A percentile compares a stretch with the other conserved stretches of the same genome.
phyloP scores from a whole-genome alignment of 2,113 vertebrate genomes.

The Struthidea cinerea region DNA sequence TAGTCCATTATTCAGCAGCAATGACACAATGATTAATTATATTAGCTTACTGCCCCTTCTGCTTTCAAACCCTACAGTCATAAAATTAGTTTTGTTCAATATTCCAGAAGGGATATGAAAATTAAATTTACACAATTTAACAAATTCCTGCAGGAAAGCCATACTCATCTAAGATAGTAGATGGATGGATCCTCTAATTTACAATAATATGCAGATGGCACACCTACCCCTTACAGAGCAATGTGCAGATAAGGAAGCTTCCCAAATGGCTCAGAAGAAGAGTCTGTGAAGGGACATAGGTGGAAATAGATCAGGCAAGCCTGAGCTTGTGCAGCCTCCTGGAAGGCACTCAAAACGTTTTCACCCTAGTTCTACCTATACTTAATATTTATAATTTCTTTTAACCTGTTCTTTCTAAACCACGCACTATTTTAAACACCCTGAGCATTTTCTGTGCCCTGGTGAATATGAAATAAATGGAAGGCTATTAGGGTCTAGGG shows the following conservation, averaged over 20 bases:
- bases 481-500: not conserved
- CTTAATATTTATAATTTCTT: not conserved
- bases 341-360: not conserved
- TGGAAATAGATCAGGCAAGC: not conserved
- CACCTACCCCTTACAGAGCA: not conserved
- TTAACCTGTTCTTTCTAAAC: not conserved
- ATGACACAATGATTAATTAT: slow-evolving; percentile 65
- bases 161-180: slow-evolving; percentile 37
- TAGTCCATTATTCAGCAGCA: slow-evolving; percentile 52
- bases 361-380: not conserved
- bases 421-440: not conserved
- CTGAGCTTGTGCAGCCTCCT: not conserved
- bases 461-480: not conserved
- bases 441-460: not conserved
- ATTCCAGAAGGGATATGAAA: slow-evolving; percentile 53
- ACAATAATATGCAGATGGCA: slow-evolving; percentile 19
- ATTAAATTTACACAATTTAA: slow-evolving; percentile 58
- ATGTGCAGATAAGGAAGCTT: not conserved
- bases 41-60: slow-evolving; percentile 52
- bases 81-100: slow-evolving; percentile 53
- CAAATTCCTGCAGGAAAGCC: slow-evolving; percentile 54
- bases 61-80: slow-evolving; percentile 58
- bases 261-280: not conserved
- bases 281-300: not conserved
- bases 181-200: slow-evolving; percentile 26